Percentiles rank a stretch among this genome's conserved stretches.
Evolutionary conservation across 2,797 vertebrate genomes (phyloP).

Genomic region (Intellagama lesueurii): DNA sequence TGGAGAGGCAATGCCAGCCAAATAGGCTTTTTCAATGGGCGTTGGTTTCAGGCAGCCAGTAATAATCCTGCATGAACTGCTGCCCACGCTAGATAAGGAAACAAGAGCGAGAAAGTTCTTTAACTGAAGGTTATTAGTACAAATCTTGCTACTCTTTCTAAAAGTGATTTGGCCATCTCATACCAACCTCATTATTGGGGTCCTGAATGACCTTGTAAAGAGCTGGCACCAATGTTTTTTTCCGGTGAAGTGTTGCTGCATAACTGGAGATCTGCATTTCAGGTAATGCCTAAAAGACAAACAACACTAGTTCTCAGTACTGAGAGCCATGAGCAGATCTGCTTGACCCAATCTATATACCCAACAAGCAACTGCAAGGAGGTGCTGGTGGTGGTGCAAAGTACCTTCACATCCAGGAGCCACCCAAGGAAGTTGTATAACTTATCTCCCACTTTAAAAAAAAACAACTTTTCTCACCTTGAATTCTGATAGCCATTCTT

Average conservation of each 20-base stretch:
- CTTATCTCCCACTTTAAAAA: too few species aligned
- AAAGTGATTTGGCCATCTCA: slow-evolving; percentile 24
- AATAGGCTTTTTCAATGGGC: too few species aligned
- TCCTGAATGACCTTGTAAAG: slow-evolving; percentile 97
- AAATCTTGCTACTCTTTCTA: slow-evolving; percentile 29
- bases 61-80: not conserved
- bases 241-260: slow-evolving; percentile 92
- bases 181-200: slow-evolving; percentile 96
- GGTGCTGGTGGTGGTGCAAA: not conserved
- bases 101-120: not conserved
- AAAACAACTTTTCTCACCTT: slow-evolving; percentile 85
- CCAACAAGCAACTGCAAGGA: not conserved
- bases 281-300: slow-evolving; percentile 87
- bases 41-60: too few species aligned
- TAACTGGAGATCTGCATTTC: slow-evolving; percentile 93
- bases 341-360: not conserved
- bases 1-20: too few species aligned
- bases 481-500: slow-evolving; percentile 99
- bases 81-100: slow-evolving; percentile 13
- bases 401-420: not conserved
- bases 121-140: slow-evolving; percentile 9
- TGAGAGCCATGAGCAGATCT: not conserved
- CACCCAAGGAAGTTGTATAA: not conserved
- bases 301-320: not conserved
- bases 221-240: slow-evolving; percentile 92